phyloP scores from a whole-genome alignment of 1,140 invertebrate species.

The Cherax quadricarinatus region DNA sequence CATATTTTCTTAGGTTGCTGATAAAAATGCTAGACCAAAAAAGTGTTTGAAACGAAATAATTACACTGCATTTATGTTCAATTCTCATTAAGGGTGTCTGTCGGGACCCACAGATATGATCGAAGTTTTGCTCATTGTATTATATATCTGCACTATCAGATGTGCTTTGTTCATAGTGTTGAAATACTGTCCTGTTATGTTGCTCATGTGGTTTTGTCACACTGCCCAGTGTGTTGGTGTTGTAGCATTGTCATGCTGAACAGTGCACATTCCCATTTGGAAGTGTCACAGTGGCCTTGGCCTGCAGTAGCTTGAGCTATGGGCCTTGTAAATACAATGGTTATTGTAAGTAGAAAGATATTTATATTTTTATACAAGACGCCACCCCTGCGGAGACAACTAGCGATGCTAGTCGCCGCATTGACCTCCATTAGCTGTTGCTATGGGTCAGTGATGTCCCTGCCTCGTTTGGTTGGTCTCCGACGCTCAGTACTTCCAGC shows the following conservation, averaged over 20 bases:
- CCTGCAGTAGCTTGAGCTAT: constrained; percentile 65
- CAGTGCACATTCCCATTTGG: constrained; percentile 56
- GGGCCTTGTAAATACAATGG: constrained; percentile 68
- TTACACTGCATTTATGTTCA: neutral
- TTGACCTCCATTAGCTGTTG: constrained; percentile 44
- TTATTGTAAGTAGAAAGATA: constrained; percentile 62
- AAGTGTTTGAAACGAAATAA: neutral
- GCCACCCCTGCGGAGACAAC: constrained; percentile 64
- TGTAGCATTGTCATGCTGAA: constrained; percentile 13
- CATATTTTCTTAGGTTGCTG: neutral
- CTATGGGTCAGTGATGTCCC: constrained; percentile 46
- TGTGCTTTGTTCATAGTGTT: constrained; percentile 13
- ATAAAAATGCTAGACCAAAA: neutral
- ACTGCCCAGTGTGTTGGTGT: constrained; percentile 19
- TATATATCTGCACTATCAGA: neutral
- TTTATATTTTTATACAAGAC: constrained; percentile 61
- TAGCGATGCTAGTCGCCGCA: constrained; percentile 66
- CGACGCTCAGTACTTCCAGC: neutral
- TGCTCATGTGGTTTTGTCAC: constrained; percentile 10
- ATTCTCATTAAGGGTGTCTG: neutral
- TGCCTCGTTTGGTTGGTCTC: constrained; percentile 20
- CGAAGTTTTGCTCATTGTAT: constrained; percentile 9
- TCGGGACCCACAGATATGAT: neutral
- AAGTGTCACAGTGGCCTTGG: constrained; percentile 67
- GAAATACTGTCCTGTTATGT: constrained; percentile 18